Evolutionary conservation across 1,140 invertebrate species (phyloP), one percentile per base, ranked within the genome.

Genomic region (Thalassaphorura encarpata): DNA sequence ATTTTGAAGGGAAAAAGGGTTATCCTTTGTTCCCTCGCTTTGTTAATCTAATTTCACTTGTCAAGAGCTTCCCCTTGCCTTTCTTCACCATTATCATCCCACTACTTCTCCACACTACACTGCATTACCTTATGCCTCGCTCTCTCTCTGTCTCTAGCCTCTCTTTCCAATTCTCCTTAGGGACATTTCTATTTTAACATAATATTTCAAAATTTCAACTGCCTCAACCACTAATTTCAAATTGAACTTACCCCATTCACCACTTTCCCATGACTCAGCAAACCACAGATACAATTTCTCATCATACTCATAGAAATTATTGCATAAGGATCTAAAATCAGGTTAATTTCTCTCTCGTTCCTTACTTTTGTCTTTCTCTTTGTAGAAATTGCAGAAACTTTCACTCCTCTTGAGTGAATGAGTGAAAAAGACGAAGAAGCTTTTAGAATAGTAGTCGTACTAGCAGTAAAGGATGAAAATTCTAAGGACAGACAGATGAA

Each of bases 21-120:
- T 56, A 52, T 50, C 53, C 50, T 59, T 59, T 58, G 56, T 63
- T 59, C 61, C 54, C 53, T 41, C 56, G 53, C 58, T 59, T 63
- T 63, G 57, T 63, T 63, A 63, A 63, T 63, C 61, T 63, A 60
- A 63, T 63, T 63, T 63, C 57, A 63, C 51, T 60, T 60, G 52
- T 57, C 61, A 60, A 33, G 45, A 47, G 50, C 40, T 48, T 49
- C 21, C 48, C 48, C 40, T 33, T 23, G 18, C 24, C 45, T 46
- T 26, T 27, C 43, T 54, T 54, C 41, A 19, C 41, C 41, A 13
- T 42, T 19, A 42, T 42, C 41, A 42, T 8, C 33, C 33, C 33
- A 42, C 8, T 8, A 13, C 41, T 42, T 11, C 8, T n/a, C 6
- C 45, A 4, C 23, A 13, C 19, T 8, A 36, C 8, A 36, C 33